Base-by-base conservation (phyloP, 2,797 vertebrate species). In the Anolis apletophallus region DNA sequence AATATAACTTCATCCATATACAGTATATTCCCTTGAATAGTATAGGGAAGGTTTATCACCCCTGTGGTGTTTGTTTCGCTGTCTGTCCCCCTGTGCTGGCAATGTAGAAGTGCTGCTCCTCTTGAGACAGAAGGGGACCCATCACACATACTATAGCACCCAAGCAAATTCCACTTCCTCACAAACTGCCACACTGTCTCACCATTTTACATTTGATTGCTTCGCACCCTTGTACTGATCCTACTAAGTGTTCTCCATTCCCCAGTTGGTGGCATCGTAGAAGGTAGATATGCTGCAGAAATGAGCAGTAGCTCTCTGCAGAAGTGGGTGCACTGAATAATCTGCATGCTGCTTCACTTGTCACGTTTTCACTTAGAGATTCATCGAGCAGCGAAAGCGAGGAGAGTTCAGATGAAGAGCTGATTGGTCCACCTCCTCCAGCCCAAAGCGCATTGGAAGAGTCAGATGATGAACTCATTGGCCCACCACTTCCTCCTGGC, bases 401-500 rank as follows among this genome's bases (percentile, higher is more conserved):
- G 71, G 96, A 95, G 1, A 96, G 95, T 87, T 97, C 97, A 4
- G 97, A 95, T 87, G 97, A 97, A 10, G 96, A 97, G 3, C 81
- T 95, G 40, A 96, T 97, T 83, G 98, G 97, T 21, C 97, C 98
- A 78, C 97, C 97, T 0, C 36, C 92, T 32, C 98, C 97, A 7
- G 87, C 91, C 23, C 94, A 93, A 76, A 81, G 85, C 74, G 83
- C 77, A 81, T 29, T 84, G 4, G 92, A 92, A 6, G 94, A 94
- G 34, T 74, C 84, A 50, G 93, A 95, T 10, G 93, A 94, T 0
- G 96, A 97, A 23, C 89, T 96, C 21, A 96, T 97, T 3, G 97
- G 97, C 11, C 97, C 97, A 7, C 97, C 98, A 12, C 96, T 97
- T 87, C 97, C 97, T 3, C 96, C 97, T 26, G 97, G 96, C 10